Evolutionary conservation across 2,888 invertebrate species (phyloP).

Genomic region (Protonemura montana): DNA sequence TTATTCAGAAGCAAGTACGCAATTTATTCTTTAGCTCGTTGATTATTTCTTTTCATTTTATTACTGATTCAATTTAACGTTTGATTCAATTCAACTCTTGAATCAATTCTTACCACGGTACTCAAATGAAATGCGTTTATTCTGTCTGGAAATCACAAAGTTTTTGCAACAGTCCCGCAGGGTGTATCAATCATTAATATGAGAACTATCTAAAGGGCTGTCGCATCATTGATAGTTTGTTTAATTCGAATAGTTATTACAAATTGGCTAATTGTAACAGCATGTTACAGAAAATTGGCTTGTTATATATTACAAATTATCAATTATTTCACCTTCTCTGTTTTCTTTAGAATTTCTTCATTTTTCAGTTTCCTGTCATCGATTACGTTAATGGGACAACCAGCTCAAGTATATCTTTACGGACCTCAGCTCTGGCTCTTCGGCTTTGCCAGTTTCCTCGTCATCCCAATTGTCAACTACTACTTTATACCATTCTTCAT

Average conservation of each 20-base stretch:
- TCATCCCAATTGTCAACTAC: constrained; percentile 57
- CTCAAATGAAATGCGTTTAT: too few species aligned
- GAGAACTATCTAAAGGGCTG: not conserved
- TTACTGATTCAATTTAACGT: too few species aligned
- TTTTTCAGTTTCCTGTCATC: constrained; percentile 61
- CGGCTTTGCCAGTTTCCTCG: constrained; percentile 53
- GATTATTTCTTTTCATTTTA: too few species aligned
- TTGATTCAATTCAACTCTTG: too few species aligned
- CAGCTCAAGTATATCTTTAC: constrained; percentile 62
- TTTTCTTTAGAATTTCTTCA: not conserved
- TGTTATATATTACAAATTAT: not conserved
- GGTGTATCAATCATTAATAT: not conserved
- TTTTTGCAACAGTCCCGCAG: not conserved
- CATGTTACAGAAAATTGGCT: too few species aligned
- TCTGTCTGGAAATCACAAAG: too few species aligned
- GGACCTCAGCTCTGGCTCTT: constrained; percentile 58
- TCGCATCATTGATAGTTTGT: not conserved
- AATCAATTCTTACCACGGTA: too few species aligned
- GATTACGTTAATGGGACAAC: constrained; percentile 62
- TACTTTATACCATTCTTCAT: constrained; percentile 61
- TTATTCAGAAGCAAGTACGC: too few species aligned
- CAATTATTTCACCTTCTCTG: not conserved
- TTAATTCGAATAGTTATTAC: not conserved
- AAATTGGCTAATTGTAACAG: not conserved
- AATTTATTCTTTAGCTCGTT: too few species aligned